phyloP scores from a whole-genome alignment of 2,797 vertebrate genomes.

The Apogon talboti region DNA sequence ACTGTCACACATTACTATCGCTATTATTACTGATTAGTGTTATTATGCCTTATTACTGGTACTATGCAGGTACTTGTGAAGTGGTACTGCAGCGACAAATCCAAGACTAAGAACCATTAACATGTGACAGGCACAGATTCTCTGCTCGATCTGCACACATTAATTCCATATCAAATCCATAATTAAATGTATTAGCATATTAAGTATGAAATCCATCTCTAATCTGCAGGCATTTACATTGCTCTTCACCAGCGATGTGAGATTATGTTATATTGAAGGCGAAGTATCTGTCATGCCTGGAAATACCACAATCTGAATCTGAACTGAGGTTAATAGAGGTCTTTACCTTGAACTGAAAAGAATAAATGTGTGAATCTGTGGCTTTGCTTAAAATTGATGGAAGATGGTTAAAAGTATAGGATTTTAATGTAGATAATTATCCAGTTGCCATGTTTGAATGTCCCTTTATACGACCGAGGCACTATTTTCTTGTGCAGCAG shows the following conservation, averaged over 20 bases:
- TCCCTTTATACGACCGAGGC: slow-evolving; percentile 15
- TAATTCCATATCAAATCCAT: slow-evolving; percentile 53
- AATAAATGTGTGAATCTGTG: slow-evolving; percentile 38
- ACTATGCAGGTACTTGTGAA: no score
- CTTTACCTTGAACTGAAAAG: slow-evolving; percentile 44
- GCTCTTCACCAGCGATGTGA: slow-evolving; percentile 59
- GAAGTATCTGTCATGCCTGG: slow-evolving; percentile 51
- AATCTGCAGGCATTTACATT: slow-evolving; percentile 58
- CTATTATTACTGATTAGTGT: no score
- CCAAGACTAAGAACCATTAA: background rate
- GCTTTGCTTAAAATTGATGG: slow-evolving; percentile 25
- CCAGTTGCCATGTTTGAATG: slow-evolving; percentile 17
- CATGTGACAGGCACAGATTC: slow-evolving; percentile 17
- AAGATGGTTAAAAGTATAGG: slow-evolving; percentile 18
- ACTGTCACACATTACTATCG: no score
- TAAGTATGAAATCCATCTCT: slow-evolving; percentile 58
- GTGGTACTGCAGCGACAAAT: slow-evolving; percentile 2
- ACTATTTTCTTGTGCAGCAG: slow-evolving; percentile 19
- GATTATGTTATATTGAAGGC: slow-evolving; percentile 36
- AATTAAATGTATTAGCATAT: slow-evolving; percentile 72
- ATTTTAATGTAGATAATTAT: slow-evolving; percentile 42
- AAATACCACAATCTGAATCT: slow-evolving; percentile 43
- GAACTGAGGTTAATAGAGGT: slow-evolving; percentile 70
- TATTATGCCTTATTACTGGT: no score
- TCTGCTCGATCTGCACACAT: slow-evolving; percentile 32